phyloP scores from a whole-genome alignment of 2,113 vertebrate species.

The Pavo muticus region DNA sequence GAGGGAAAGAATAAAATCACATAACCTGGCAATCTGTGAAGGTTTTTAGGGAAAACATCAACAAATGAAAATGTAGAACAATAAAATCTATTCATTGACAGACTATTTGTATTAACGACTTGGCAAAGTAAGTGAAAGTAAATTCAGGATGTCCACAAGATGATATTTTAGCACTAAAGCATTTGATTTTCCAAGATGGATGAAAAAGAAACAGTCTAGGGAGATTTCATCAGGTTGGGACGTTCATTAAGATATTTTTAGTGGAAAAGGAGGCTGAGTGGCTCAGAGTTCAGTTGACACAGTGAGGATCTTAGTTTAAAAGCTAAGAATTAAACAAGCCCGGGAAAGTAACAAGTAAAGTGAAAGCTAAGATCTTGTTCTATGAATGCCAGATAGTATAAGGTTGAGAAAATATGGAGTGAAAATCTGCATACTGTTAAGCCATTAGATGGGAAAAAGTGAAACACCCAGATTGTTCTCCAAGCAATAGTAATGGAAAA shows the following conservation, averaged over 20 bases:
- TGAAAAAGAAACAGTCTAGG: not conserved
- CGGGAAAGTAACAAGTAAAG: not conserved
- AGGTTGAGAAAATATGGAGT: not conserved
- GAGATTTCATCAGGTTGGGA: not conserved
- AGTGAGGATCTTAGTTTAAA: not conserved
- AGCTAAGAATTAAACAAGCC: not conserved
- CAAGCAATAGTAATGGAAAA: not conserved
- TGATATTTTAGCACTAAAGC: not conserved
- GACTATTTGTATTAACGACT: not conserved
- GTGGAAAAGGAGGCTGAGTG: not conserved
- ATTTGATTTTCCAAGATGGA: not conserved
- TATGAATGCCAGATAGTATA: not conserved
- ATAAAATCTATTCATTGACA: not conserved
- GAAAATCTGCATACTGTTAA: not conserved
- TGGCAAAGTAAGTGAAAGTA: not conserved
- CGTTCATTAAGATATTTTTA: not conserved
- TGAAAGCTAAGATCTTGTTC: not conserved
- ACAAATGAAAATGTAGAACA: not conserved
- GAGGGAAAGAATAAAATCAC: not conserved
- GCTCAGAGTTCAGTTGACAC: not conserved
- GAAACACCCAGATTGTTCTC: not conserved
- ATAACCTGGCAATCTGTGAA: not conserved
- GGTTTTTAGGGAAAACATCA: not conserved
- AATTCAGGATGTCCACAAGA: not conserved
- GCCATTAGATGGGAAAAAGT: not conserved